Evolutionary conservation across 2,888 invertebrate genomes (phyloP), one percentile per base, ranked within the genome.

Genomic region (Oconnorella tubifera): DNA sequence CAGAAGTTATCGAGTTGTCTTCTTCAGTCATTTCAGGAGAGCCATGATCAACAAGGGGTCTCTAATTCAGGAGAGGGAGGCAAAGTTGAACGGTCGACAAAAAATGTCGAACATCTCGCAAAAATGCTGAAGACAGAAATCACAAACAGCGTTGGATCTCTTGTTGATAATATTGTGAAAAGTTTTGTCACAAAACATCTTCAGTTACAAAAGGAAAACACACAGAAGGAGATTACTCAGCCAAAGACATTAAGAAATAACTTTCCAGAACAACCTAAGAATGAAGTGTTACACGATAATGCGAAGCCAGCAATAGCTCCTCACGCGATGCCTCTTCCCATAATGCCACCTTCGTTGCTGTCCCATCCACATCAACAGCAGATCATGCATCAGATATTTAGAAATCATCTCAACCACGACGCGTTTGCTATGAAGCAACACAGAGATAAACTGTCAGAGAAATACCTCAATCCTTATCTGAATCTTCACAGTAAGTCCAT

Each of bases 61-160:
- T 14, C 10, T 40, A 10, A 40, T 10, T 40, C 90, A 91, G 81
- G 89, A 90, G 53, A 51, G 25, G 53, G 25, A 10, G 25, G 14
- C 4, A 19, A 4, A 51, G 59, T 28, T 90, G 28, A 85, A 89
- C 50, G 32, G 29, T 50, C 33, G 63, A 23, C 67, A 72, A 61
- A 33, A 60, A 49, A 51, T 33, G 49, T 94, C 4, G 91, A 93
- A 79, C 90, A 90, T 62, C 85, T 97, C 59, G 92, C 93, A n/a
- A 92, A 93, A 77, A 88, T 90, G 63, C 86, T 97, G 3, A 96
- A 96, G 84, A 88, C 88, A 60, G 95, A 96, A 84, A 90, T 96
- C 72, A 89, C 90, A 29, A 87, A 90, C 48, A 91, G 91, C 1
- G 83, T 96, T 55, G 88, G 90, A 25, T 90, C 88, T 72, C 85